A percentile compares a stretch with the other conserved stretches of the same genome.
Evolutionary conservation across 2,888 invertebrate genomes (phyloP).

Genomic region (Eucera pruinosa): DNA sequence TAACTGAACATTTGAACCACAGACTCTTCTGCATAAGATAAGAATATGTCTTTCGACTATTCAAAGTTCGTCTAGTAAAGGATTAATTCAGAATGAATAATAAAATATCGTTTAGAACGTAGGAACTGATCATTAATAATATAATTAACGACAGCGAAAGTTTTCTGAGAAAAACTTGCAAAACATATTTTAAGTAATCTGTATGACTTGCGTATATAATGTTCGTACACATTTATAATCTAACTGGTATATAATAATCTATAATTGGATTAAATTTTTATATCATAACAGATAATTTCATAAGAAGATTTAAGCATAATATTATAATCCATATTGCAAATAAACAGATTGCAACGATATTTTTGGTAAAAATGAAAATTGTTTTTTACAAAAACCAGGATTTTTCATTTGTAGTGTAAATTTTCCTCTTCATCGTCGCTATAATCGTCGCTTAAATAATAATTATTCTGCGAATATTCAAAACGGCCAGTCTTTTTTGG

Average conservation of each 20-base stretch:
- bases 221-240: slow-evolving; percentile 35
- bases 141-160: slow-evolving; percentile 36
- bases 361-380: slow-evolving; percentile 66
- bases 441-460: slow-evolving; percentile 82
- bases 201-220: slow-evolving; percentile 29
- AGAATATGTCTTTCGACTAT: slow-evolving; percentile 34
- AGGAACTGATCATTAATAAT: slow-evolving; percentile 58
- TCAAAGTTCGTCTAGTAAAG: slow-evolving; percentile 19
- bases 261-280: slow-evolving; percentile 48
- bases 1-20: slow-evolving; percentile 21
- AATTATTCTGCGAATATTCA: slow-evolving; percentile 79
- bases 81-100: slow-evolving; percentile 35
- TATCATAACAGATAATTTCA: slow-evolving; percentile 55
- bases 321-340: no score
- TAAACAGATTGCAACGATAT: slow-evolving; percentile 59
- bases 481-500: slow-evolving; percentile 84
- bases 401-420: slow-evolving; percentile 78
- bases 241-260: slow-evolving; percentile 54
- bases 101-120: slow-evolving; percentile 40
- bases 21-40: slow-evolving; percentile 20
- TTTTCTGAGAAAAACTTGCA: slow-evolving; percentile 25
- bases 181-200: slow-evolving; percentile 42
- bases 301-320: slow-evolving; percentile 67
- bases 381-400: slow-evolving; percentile 36
- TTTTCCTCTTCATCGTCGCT: slow-evolving; percentile 82